Base-by-base conservation (phyloP, 2,888 invertebrate genomes). In the Hyposoter dolosus region DNA sequence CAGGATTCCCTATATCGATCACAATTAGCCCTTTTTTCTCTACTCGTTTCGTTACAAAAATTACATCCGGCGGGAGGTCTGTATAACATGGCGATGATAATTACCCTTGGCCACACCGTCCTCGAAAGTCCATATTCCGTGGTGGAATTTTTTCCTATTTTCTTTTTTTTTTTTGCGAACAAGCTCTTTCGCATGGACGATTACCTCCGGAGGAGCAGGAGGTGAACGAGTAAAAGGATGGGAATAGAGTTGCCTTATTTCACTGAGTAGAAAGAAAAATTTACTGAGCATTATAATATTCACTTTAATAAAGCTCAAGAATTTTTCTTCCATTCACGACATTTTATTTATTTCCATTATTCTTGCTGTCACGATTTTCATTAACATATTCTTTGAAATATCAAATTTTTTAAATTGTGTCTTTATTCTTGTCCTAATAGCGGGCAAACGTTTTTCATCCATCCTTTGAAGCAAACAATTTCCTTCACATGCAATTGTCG, bases 31-130 rank as follows among this genome's bases (percentile, higher is more conserved):
- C 43, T 28, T 72, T 69, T 66, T 35, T 72, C 68, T 81, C 74
- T 63, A 32, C 76, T 76, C 76, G 28, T 72, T 71, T 82, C 74
- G 23, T 19, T 71, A 45, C 56, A 76, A 65, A 81, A 83, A 82
- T 82, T 76, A 83, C 84, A 84, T 87, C 87, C 87, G 84, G 85
- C 40, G 81, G 82, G 75, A 75, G 69, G 79, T 66, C 63, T 45
- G 35, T 3, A 28, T 76, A 85, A 72, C 60, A 84, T 81, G 82
- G 80, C 81, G 75, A 69, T 69, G 82, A 84, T 87, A 87, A 87
- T 88, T 88, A 83, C 68, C 69, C 43, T 32, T 63, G 82, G 60
- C 69, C 74, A 79, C 71, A 72, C 23, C 35, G 40, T 63, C 40
- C 74, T 65, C 63, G 74, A 28, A 43, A 17, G 23, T 66, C 45